Evolutionary conservation across 1,140 invertebrate species (phyloP), one percentile per base, ranked within the genome.

Genomic region (Akabosia matsudoensis): DNA sequence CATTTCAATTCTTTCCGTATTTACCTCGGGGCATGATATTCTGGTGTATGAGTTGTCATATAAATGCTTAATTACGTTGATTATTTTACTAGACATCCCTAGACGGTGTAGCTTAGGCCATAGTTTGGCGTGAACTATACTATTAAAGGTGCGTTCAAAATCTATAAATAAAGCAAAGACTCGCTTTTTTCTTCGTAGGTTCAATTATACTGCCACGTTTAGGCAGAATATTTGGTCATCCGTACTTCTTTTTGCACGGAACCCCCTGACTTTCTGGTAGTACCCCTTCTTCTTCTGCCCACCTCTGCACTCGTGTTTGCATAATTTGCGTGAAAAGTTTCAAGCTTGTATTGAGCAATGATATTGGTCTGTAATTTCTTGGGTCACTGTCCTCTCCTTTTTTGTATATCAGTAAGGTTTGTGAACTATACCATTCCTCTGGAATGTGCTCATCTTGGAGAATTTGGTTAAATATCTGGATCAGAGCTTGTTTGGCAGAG

Each of bases 141-240:
- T 79, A n/a, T 80, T 75, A 75, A 83, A 83, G 0, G 79, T 79
- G 16, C 79, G 54, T n/a, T 78, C 71, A 54, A 82, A 82, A 73
- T 83, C 82, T n/a, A 83, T 73, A 54, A 82, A 83, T 16, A 79
- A n/a, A 1, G 71, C 71, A 61, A 78, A 83, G 2, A 82, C 31
- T 77, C n/a, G 18, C 22, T 61, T 34, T 28, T 24, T 61, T 67
- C n/a, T 74, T 74, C 1, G 52, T 64, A 18, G 79, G 34, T 72
- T 52, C 14, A 75, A 33, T 18, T 82, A 76, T 30, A 83, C 74
- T 18, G 73, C 73, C 14, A 75, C 61, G n/a, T 74, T 78, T 3
- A 84, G 33, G 3, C 78, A 70, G 56, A 82, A 79, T 1, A 82
- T 73, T 18, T 82, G 79, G 26, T 82, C 79, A 1, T 33, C 64